A percentile compares a stretch with the other conserved stretches of the same genome.
These are phyloP conservation scores for Drosophila vallismaia DNA, from an alignment of 2,888 invertebrate genomes.

Conservation along the genomic window DNA sequence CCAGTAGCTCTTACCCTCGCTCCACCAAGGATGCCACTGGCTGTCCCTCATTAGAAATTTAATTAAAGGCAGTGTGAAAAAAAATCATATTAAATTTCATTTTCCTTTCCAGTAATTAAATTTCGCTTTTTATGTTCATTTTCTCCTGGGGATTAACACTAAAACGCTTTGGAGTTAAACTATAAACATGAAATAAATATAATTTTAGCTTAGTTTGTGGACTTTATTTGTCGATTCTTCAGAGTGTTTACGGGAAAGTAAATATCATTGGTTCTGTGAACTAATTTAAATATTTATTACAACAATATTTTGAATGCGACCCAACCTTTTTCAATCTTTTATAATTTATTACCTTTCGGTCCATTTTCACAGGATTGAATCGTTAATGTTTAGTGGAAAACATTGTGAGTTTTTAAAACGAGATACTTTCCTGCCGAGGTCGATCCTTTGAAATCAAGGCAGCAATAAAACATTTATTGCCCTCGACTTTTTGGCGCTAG, in stretches of 20 bases:
- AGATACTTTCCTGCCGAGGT: conserved; percentile 2
- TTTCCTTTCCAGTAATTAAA: conserved; percentile 23
- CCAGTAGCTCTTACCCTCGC: neutral
- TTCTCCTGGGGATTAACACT: neutral
- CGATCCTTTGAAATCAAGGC: conserved; percentile 31
- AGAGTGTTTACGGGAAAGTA: neutral
- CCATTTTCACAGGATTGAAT: neutral
- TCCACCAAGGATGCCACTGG: neutral
- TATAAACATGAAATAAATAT: neutral
- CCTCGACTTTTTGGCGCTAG: conserved; percentile 66
- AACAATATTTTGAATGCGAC: neutral
- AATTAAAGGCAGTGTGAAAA: conserved; percentile 37
- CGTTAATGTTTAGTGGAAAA: neutral
- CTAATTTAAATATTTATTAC: conserved; percentile 1
- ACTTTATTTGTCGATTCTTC: neutral
- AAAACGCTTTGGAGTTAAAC: neutral
- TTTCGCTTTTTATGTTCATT: neutral
- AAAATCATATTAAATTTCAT: conserved; percentile 33
- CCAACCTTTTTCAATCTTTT: too few relatives aligned
- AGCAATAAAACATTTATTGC: conserved; percentile 68
- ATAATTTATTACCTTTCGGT: neutral
- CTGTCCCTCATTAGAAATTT: conserved; percentile 42
- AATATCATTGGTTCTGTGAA: neutral
- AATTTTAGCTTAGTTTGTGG: conserved; percentile 7
- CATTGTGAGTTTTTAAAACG: conserved; percentile 17